These are phyloP conservation scores for Turritopsis dohrnii DNA, from an alignment of 30 jellyfish, hydroid and myxozoan genomes.

Conservation along the genomic window DNA sequence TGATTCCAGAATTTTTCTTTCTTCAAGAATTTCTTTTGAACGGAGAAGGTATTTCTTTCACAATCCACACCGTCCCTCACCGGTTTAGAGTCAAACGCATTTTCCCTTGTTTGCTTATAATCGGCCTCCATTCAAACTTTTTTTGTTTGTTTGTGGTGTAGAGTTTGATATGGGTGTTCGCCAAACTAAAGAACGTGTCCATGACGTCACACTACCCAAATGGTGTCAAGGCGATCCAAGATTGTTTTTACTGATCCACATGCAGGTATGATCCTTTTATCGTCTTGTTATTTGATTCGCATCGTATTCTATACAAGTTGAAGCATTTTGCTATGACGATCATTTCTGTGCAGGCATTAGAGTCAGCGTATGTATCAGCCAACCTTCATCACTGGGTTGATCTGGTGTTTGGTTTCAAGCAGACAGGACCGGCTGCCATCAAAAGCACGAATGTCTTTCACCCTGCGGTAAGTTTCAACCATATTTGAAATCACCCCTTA, in stretches of 20 bases:
- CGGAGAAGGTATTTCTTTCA: slow-evolving; percentile 50
- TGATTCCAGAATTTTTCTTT: slow-evolving; percentile 95
- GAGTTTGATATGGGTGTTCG: slow-evolving; percentile 87
- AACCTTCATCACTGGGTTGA: slow-evolving; percentile 92
- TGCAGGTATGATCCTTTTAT: slow-evolving; percentile 58
- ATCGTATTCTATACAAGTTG: too few species aligned
- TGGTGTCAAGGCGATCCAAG: slow-evolving; percentile 91
- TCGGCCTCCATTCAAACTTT: neutral
- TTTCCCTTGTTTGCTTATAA: neutral
- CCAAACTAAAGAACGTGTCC: slow-evolving; percentile 75
- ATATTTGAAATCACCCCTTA: too few species aligned
- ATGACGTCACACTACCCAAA: slow-evolving; percentile 69
- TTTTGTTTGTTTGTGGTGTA: slow-evolving; percentile 10
- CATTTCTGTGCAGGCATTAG: slow-evolving; percentile 65
- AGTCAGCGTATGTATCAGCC: slow-evolving; percentile 72
- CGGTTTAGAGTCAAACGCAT: neutral
- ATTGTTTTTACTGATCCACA: slow-evolving; percentile 65
- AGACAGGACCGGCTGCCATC: slow-evolving; percentile 87
- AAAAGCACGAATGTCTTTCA: slow-evolving; percentile 88
- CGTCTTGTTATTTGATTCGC: too few species aligned
- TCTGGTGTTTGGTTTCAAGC: slow-evolving; percentile 88
- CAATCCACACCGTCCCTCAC: too few species aligned
- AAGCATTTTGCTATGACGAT: too few species aligned
- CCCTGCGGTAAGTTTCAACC: slow-evolving; percentile 81
- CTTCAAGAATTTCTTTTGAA: slow-evolving; percentile 79